Conservation (phyloP, 1,140 invertebrate genomes). For the Metaphire vulgaris region DNA sequence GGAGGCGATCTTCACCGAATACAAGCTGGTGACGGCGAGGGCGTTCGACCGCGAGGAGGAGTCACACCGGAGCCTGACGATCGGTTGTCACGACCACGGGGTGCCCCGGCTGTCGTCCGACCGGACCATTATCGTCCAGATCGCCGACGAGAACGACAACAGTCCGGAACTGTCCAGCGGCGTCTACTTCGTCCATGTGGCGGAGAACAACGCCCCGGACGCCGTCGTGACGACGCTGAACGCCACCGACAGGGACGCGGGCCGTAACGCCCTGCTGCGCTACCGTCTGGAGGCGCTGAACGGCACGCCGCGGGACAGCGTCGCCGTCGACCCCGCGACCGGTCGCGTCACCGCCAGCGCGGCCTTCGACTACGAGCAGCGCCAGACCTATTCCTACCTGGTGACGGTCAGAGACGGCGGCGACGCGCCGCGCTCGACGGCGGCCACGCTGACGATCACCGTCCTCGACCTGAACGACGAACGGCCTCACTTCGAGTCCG, state of each 20-base stretch:
- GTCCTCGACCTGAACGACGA: slow-evolving; percentile 27
- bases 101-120: slow-evolving; percentile 33
- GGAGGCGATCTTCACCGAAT: slow-evolving; percentile 34
- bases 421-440: slow-evolving; percentile 26
- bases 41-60: slow-evolving; percentile 32
- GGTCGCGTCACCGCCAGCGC: slow-evolving; percentile 30
- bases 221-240: slow-evolving; percentile 35
- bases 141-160: slow-evolving; percentile 30
- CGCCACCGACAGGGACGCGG: slow-evolving; percentile 40
- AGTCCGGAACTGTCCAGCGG: slow-evolving; percentile 8
- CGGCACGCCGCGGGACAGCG: slow-evolving; percentile 28
- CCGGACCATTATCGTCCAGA: slow-evolving; percentile 19
- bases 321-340: slow-evolving; percentile 32
- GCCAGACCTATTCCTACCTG: slow-evolving; percentile 30
- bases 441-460: slow-evolving; percentile 28
- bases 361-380: slow-evolving; percentile 35
- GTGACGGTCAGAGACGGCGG: slow-evolving; percentile 35
- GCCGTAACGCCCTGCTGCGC: slow-evolving; percentile 32
- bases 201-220: slow-evolving; percentile 37
- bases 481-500: slow-evolving; percentile 21
- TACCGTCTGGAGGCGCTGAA: slow-evolving; percentile 39
- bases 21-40: slow-evolving; percentile 36
- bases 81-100: slow-evolving; percentile 40
- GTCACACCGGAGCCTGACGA: slow-evolving; percentile 28
- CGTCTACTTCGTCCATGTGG: slow-evolving; percentile 32